Percentiles rank a stretch among this genome's conserved stretches.
These are phyloP conservation scores for Rhodophaea formosa DNA, from an alignment of 2,888 invertebrate species.

Conservation along the genomic window DNA sequence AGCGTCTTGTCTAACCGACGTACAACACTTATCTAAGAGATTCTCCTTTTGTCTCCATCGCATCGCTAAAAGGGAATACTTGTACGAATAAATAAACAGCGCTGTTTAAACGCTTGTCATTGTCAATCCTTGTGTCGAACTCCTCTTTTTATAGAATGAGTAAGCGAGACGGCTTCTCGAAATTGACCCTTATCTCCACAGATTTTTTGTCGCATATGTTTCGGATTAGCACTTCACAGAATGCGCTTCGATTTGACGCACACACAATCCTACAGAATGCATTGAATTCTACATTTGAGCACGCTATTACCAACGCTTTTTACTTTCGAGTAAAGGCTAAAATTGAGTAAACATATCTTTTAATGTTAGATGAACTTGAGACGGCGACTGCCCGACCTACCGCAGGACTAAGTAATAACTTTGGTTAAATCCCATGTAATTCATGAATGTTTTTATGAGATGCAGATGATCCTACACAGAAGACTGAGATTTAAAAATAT, in stretches of 20 bases:
- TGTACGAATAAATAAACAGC: conserved; percentile 77
- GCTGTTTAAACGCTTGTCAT: conserved; percentile 76
- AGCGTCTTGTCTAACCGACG: conserved; percentile 49
- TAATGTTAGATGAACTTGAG: conserved; percentile 30
- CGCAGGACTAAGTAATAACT: conserved; percentile 66
- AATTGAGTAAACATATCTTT: conserved; percentile 31
- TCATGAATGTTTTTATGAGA: conserved; percentile 63
- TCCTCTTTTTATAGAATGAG: conserved; percentile 72
- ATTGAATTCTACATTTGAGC: conserved; percentile 22
- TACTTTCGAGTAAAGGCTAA: conserved; percentile 28
- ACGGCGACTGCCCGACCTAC: conserved; percentile 61
- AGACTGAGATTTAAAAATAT: conserved; percentile 39
- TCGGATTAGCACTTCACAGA: conserved; percentile 77
- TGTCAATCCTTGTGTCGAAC: conserved; percentile 72
- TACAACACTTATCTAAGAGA: conserved; percentile 74
- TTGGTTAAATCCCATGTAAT: conserved; percentile 66
- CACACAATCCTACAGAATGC: conserved; percentile 28
- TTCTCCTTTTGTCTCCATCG: conserved; percentile 65
- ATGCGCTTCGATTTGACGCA: conserved; percentile 57
- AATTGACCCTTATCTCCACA: conserved; percentile 74
- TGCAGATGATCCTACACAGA: conserved; percentile 52
- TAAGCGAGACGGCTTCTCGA: conserved; percentile 69
- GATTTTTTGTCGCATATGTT: conserved; percentile 74
- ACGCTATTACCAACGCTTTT: conserved; percentile 37
- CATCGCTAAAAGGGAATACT: conserved; percentile 77